Evolutionary conservation across 1,140 invertebrate species (phyloP).

Genomic region (Rhyacophila brunnea): DNA sequence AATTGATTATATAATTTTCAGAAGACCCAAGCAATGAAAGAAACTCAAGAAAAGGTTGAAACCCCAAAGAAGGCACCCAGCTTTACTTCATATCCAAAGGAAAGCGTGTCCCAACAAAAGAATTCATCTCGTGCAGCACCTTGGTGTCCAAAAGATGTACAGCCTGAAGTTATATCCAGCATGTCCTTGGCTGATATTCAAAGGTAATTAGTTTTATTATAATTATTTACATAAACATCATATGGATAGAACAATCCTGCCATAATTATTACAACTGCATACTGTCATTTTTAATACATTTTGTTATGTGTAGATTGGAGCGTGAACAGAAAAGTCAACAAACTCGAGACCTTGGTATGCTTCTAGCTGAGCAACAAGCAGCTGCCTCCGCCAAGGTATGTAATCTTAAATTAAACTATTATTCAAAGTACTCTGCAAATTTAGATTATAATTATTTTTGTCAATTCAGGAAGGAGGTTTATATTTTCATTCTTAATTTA

Average conservation of each 20-base stretch:
- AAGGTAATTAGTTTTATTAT: slow-evolving; percentile 1
- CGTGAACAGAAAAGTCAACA: slow-evolving; percentile 10
- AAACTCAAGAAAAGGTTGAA: no score
- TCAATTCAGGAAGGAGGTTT: neutral
- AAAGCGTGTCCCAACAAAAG: neutral
- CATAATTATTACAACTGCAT: no score
- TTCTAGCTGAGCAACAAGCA: slow-evolving; percentile 2
- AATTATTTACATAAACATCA: neutral
- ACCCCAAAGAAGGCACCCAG: no score
- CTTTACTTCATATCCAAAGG: no score
- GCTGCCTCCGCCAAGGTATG: neutral
- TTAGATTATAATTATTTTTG: neutral
- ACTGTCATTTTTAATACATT: no score
- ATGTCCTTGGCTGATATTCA: slow-evolving; percentile 9
- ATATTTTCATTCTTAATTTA: neutral
- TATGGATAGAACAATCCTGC: no score
- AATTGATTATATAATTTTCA: no score
- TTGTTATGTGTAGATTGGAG: slow-evolving; percentile 17
- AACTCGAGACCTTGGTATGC: neutral
- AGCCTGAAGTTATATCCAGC: neutral
- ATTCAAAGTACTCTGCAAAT: neutral
- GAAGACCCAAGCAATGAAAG: no score
- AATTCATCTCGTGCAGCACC: neutral
- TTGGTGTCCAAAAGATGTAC: neutral
- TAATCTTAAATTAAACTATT: neutral